phyloP scores from a whole-genome alignment of 2,888 invertebrate genomes.

The Exephanes ischioxanthus region DNA sequence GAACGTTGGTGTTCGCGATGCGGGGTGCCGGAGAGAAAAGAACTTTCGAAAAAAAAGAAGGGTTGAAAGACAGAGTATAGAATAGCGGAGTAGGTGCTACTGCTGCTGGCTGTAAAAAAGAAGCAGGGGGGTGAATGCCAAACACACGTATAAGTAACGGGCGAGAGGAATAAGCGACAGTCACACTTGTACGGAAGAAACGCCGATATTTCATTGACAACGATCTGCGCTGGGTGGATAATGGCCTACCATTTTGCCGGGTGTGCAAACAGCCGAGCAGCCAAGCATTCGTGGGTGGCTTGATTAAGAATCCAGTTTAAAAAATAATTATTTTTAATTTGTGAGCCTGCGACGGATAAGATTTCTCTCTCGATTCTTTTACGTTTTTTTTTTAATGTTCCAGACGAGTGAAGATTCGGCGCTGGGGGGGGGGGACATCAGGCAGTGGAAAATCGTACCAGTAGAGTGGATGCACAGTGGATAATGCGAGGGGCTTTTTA shows the following conservation, averaged over 20 bases:
- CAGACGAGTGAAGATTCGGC: slow-evolving; percentile 43
- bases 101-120: slow-evolving; percentile 57
- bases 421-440: slow-evolving; percentile 17
- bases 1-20: slow-evolving; percentile 63
- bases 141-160: slow-evolving; percentile 81
- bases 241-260: slow-evolving; percentile 81
- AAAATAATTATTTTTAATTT: slow-evolving; percentile 85
- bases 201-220: slow-evolving; percentile 85
- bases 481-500: slow-evolving; percentile 37
- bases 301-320: slow-evolving; percentile 83
- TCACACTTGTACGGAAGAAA: slow-evolving; percentile 75
- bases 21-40: slow-evolving; percentile 74
- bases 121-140: slow-evolving; percentile 66
- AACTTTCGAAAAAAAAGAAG: slow-evolving; percentile 74
- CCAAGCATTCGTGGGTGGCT: slow-evolving; percentile 64
- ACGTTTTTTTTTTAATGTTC: slow-evolving; percentile 50
- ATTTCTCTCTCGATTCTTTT: slow-evolving; percentile 67
- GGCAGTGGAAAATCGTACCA: slow-evolving; percentile 25
- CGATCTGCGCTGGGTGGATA: slow-evolving; percentile 83
- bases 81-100: slow-evolving; percentile 59
- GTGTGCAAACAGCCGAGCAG: slow-evolving; percentile 71
- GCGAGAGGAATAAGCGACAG: slow-evolving; percentile 72
- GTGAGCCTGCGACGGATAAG: slow-evolving; percentile 77
- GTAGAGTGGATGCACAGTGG: slow-evolving; percentile 14
- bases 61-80: slow-evolving; percentile 67